Percentiles rank a stretch among this genome's conserved stretches.
Evolutionary conservation across 2,888 invertebrate genomes (phyloP).

Genomic region (Hypsopygia costalis): DNA sequence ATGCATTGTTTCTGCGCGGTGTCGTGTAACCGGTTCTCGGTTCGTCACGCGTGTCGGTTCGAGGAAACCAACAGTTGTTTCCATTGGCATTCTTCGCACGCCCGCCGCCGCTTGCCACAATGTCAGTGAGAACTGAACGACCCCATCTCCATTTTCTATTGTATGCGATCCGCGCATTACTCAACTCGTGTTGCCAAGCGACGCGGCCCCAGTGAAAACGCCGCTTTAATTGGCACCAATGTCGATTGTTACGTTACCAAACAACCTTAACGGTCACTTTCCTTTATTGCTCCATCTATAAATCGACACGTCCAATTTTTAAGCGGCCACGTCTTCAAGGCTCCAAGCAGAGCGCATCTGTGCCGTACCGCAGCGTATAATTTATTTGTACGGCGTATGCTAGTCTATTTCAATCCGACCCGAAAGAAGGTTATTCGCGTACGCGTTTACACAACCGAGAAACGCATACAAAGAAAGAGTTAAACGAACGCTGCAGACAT

Average conservation of each 20-base stretch:
- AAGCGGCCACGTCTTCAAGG: conserved; percentile 42
- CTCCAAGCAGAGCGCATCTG: conserved; percentile 45
- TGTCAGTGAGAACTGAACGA: conserved; percentile 41
- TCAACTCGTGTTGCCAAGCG: conserved; percentile 36
- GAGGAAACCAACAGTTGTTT: conserved; percentile 73
- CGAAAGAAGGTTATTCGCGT: conserved; percentile 65
- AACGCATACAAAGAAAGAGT: conserved; percentile 63
- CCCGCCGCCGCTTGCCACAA: conserved; percentile 43
- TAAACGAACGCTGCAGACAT: conserved; percentile 68
- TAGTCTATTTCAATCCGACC: conserved; percentile 58
- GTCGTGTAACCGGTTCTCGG: conserved; percentile 63
- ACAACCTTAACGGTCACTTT: conserved; percentile 41
- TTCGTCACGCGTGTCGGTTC: conserved; percentile 67
- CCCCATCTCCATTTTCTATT: conserved; percentile 49
- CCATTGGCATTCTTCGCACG: conserved; percentile 68
- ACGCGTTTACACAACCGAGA: conserved; percentile 54
- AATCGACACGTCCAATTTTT: conserved; percentile 34
- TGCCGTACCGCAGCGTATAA: conserved; percentile 50
- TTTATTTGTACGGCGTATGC: conserved; percentile 60
- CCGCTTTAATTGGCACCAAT: conserved; percentile 38
- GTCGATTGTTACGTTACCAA: conserved; percentile 32
- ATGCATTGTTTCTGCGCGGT: conserved; percentile 65
- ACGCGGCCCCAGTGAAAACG: conserved; percentile 37
- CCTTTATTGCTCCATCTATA: conserved; percentile 40
- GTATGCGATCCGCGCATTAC: conserved; percentile 31